Base-by-base conservation (phyloP, 2,797 vertebrate species). In the Enteromius anoplus region DNA sequence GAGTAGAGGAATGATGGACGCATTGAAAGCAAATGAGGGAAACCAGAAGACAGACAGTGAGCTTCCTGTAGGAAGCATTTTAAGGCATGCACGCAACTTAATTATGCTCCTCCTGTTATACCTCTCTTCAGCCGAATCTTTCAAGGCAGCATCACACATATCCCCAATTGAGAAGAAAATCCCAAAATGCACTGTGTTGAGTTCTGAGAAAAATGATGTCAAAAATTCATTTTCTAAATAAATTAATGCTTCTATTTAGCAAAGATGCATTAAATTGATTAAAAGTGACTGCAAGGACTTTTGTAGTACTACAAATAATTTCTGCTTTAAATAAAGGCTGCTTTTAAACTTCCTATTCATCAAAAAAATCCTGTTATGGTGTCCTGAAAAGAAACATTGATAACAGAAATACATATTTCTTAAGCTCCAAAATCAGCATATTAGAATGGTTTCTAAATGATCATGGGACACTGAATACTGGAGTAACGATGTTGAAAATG, bases 1-100 rank as follows among this genome's bases (percentile, higher is more conserved):
- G 73, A 75, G 70, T 72, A 37, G 29, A 70, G 88, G 88, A 86
- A 86, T 83, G 87, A 86, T 86, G 53, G 82, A 81, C 66, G 45
- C 83, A 80, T 85, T 83, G 75, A 73, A 86, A 83, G 81, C 73
- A 83, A 58, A 85, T 77, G 85, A 85, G 84, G 80, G 82, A 83
- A 86, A 82, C 80, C 32, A 86, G 83, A 85, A 71, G 53, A 87
- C 82, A 87, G 86, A 86, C 85, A 86, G 68, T 83, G 88, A 80
- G 78, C 85, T 21, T 45, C 47, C 45, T 51, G 80, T 85, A 66
- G 89, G 47, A 58, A 55, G 26, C 45, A 5, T 72, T 51, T 72
- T 21, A 49, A 29, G 1, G 32, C 32, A 37, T 32, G 60, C 9
- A 21, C 64, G 37, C 64, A n/a, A 34, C 32, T 68, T 68, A 40